Evolutionary conservation across 2,113 vertebrate genomes (phyloP).

Genomic region (Archocentrus centrarchus): DNA sequence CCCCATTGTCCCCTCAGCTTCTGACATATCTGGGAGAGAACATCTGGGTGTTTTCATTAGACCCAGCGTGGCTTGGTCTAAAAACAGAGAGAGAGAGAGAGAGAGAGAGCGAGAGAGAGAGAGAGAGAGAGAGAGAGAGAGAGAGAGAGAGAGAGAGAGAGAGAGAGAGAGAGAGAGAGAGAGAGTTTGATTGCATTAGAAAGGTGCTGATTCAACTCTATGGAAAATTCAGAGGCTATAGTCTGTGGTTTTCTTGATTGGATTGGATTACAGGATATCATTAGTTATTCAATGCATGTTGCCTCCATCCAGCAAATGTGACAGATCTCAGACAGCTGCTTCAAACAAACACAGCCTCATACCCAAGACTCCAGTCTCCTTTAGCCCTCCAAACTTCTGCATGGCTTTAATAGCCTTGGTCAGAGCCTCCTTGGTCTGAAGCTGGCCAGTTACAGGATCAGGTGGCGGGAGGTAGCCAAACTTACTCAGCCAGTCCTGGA

Average conservation of each 20-base stretch:
- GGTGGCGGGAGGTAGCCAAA: slow-evolving; percentile 94
- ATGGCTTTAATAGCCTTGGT: slow-evolving; percentile 92
- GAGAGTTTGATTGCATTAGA: background rate
- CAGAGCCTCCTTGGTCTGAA: slow-evolving; percentile 92
- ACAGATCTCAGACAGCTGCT: background rate
- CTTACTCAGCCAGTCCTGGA: slow-evolving; percentile 94
- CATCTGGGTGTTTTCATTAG: slow-evolving; percentile 97
- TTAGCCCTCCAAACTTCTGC: slow-evolving; percentile 94
- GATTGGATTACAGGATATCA: background rate
- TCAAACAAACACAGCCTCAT: slow-evolving; percentile 34
- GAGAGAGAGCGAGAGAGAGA: background rate
- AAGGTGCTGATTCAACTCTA: slow-evolving; percentile 5
- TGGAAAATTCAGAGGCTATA: background rate
- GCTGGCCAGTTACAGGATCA: slow-evolving; percentile 86
- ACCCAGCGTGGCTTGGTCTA: slow-evolving; percentile 90
- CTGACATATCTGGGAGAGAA: slow-evolving; percentile 88
- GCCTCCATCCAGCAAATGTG: background rate
- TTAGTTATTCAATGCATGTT: background rate
- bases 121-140: background rate
- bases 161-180: background rate
- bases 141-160: background rate
- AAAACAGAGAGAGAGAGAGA: background rate
- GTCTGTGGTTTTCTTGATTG: background rate
- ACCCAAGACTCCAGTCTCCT: slow-evolving; percentile 91
- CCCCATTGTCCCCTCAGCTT: slow-evolving; percentile 37